Evolutionary conservation across 2,113 vertebrate genomes (phyloP).

Genomic region (Corynorhinus townsendii): DNA sequence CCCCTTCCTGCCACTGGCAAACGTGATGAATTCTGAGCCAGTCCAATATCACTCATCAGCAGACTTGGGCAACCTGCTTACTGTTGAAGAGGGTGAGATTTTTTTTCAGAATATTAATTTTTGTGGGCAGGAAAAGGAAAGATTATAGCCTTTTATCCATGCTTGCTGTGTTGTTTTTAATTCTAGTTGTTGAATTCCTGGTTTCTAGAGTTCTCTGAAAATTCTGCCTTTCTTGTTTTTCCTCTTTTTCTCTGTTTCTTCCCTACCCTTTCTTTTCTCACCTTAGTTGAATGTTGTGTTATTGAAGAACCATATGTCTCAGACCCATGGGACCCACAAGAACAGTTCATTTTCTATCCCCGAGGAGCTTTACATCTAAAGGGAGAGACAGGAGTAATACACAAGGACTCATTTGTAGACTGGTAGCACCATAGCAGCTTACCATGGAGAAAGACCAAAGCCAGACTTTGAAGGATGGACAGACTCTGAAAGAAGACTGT

Average conservation of each 20-base stretch:
- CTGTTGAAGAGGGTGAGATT: slow-evolving; percentile 92
- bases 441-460: neutral
- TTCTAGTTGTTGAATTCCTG: neutral
- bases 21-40: slow-evolving; percentile 87
- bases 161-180: neutral
- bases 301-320: neutral
- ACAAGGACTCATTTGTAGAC: neutral
- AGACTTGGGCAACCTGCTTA: slow-evolving; percentile 92
- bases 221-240: neutral
- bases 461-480: neutral
- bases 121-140: neutral
- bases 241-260: neutral
- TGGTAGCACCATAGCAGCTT: neutral
- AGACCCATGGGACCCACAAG: neutral
- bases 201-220: neutral
- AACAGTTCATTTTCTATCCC: neutral
- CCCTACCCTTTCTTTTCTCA: neutral
- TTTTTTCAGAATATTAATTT: neutral
- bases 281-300: neutral
- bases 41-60: slow-evolving; percentile 79
- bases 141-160: neutral
- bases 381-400: neutral
- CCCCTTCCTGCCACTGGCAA: slow-evolving; percentile 90
- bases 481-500: neutral
- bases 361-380: neutral